Evolutionary conservation across 2,888 invertebrate genomes (phyloP), one percentile per base, ranked within the genome.

Genomic region (Volucella inflata): DNA sequence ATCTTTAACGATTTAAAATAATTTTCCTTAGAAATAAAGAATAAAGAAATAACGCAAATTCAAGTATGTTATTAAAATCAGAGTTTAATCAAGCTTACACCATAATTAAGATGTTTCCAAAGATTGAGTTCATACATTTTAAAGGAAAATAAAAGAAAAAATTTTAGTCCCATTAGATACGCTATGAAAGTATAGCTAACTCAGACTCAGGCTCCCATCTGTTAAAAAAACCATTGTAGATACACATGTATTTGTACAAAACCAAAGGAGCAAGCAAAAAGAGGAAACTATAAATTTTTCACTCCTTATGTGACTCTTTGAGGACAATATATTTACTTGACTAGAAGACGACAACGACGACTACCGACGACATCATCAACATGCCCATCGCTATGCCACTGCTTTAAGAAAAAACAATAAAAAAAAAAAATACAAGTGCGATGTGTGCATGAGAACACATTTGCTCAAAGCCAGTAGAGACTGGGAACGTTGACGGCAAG

Each of bases 311-410:
- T 80, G 84, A 74, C 80, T 80, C 80, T 65, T 80, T 75, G 80
- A 80, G 84, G 75, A 80, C 75, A 75, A 84, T 84, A 80, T 84
- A 84, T 84, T 84, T 70, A 84, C 84, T 84, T 84, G 84, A 84
- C 84, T 80, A 65, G 75, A 84, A 80, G 79, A 75, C 79, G 84
- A 80, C 80, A 75, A 84, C 74, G 74, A 80, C 70, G 50, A 59
- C 76, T 67, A 70, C 70, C 77, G 70, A 77, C 80, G 84, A 75
- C 84, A 80, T 84, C 84, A 75, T 84, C 84, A 80, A 84, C 84
- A 84, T 84, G 68, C 74, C 84, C 84, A 84, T 70, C 65, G 50
- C 30, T 57, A 55, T 46, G 36, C 42, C 70, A 44, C 17, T 64
- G 62, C 30, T 51, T 80, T 65, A 36, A 40, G 72, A 72, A 83